These are phyloP conservation scores for Melanostoma scalare DNA, from an alignment of 2,888 invertebrate species.

Conservation along the genomic window DNA sequence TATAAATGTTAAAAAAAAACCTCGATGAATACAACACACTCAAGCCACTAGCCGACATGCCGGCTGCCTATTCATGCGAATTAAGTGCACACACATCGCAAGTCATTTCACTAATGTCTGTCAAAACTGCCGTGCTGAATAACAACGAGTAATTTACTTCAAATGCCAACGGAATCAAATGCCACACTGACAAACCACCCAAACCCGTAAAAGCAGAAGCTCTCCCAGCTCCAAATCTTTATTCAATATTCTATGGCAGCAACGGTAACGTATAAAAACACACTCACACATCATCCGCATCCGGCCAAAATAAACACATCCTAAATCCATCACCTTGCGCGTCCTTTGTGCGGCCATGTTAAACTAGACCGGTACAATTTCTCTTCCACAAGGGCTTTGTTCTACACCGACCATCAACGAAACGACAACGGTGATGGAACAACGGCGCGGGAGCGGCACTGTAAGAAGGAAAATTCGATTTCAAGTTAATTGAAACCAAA, in stretches of 20 bases:
- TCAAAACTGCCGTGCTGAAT: slow-evolving; percentile 64
- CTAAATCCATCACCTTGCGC: slow-evolving; percentile 64
- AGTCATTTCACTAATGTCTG: slow-evolving; percentile 61
- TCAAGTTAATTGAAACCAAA: slow-evolving; percentile 72
- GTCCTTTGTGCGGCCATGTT: slow-evolving; percentile 41
- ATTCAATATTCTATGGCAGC: slow-evolving; percentile 36
- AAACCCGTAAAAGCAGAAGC: neutral
- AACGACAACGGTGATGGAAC: neutral
- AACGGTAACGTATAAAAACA: slow-evolving; percentile 2
- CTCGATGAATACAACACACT: too few species aligned
- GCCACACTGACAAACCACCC: slow-evolving; percentile 24
- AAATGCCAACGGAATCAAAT: slow-evolving; percentile 53
- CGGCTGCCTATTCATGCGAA: slow-evolving; percentile 39
- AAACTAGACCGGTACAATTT: slow-evolving; percentile 39
- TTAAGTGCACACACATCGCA: slow-evolving; percentile 65
- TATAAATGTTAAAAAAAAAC: too few species aligned
- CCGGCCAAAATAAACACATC: slow-evolving; percentile 60
- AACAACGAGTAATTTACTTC: slow-evolving; percentile 42
- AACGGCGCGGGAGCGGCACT: slow-evolving; percentile 16
- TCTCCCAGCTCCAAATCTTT: neutral
- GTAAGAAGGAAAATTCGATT: slow-evolving; percentile 66
- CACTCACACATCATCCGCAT: slow-evolving; percentile 10
- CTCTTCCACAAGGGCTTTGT: neutral
- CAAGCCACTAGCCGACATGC: neutral
- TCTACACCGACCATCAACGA: neutral